Conservation (phyloP, 2,888 invertebrate genomes). For the Megamerina dolium region DNA sequence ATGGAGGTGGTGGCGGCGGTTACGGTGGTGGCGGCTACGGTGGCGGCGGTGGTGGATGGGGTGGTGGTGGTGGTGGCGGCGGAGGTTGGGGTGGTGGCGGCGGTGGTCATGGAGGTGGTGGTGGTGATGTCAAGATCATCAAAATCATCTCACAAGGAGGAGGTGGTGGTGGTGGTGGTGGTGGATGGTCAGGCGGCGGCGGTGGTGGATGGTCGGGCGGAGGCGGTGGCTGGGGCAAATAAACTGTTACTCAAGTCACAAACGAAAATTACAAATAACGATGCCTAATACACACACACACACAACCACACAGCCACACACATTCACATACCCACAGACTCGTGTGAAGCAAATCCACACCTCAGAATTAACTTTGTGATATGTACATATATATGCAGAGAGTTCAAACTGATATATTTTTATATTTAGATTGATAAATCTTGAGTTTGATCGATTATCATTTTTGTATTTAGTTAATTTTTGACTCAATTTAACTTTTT, state of each 20-base stretch:
- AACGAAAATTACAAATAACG: too few relatives aligned
- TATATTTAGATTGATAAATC: not conserved
- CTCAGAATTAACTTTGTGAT: conserved; percentile 9
- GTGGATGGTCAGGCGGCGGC: conserved; percentile 7
- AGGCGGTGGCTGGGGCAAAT: conserved; percentile 3
- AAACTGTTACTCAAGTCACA: not conserved
- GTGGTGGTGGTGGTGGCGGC: conserved; percentile 4
- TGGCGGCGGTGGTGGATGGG: conserved; percentile 9
- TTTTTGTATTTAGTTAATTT: too few relatives aligned
- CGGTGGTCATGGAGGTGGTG: conserved; percentile 8
- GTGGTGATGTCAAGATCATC: conserved; percentile 8
- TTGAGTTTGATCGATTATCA: too few relatives aligned
- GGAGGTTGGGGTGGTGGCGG: conserved; percentile 5
- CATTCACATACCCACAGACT: too few relatives aligned
- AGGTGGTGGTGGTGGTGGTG: conserved; percentile 3
- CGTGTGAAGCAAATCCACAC: too few relatives aligned
- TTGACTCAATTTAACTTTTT: too few relatives aligned
- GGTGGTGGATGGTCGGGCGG: conserved; percentile 3
- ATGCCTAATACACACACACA: not conserved
- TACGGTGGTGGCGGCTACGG: conserved; percentile 2
- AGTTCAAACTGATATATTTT: conserved; percentile 2
- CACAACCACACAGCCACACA: not conserved
- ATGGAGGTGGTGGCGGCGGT: conserved; percentile 2
- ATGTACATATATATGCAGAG: conserved; percentile 13
- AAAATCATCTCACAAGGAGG: conserved; percentile 12